Conservation (phyloP, 2,113 vertebrate species). For the Zingel zingel region DNA sequence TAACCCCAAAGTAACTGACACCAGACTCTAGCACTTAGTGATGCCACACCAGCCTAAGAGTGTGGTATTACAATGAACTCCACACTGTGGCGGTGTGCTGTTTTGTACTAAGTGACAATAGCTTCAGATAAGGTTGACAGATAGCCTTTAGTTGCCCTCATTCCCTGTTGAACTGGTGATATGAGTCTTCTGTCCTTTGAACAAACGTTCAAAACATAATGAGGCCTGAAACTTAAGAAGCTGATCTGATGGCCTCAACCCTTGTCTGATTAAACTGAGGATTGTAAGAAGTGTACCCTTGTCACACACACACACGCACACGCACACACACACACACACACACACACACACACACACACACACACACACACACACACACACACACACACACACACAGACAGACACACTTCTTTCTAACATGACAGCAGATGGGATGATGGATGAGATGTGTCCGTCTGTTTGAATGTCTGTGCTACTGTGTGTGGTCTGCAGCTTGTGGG, state of each 20-base stretch:
- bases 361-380: neutral
- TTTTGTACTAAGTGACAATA: conserved; percentile 75
- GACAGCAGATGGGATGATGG: conserved; percentile 47
- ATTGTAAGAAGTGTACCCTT: neutral
- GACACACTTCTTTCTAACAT: neutral
- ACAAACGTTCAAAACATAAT: conserved; percentile 70
- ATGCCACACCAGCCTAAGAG: conserved; percentile 36
- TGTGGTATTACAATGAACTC: conserved; percentile 58
- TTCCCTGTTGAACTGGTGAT: conserved; percentile 34
- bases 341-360: conserved; percentile 4
- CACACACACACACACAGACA: conserved; percentile 14
- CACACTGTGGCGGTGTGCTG: conserved; percentile 55
- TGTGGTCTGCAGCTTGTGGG: conserved; percentile 39
- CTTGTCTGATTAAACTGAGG: conserved; percentile 37
- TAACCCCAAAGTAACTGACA: conserved; percentile 48
- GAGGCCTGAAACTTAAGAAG: conserved; percentile 62
- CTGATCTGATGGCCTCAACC: conserved; percentile 47
- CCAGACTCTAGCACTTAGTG: conserved; percentile 13
- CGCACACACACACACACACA: neutral
- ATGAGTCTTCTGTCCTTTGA: conserved; percentile 32
- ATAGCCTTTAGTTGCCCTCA: conserved; percentile 70
- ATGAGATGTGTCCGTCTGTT: conserved; percentile 47
- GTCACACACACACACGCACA: neutral
- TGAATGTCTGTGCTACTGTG: conserved; percentile 31
- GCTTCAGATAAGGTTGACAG: conserved; percentile 53